Conservation (phyloP, 2,797 vertebrate genomes). For the Neostethus bicornis region DNA sequence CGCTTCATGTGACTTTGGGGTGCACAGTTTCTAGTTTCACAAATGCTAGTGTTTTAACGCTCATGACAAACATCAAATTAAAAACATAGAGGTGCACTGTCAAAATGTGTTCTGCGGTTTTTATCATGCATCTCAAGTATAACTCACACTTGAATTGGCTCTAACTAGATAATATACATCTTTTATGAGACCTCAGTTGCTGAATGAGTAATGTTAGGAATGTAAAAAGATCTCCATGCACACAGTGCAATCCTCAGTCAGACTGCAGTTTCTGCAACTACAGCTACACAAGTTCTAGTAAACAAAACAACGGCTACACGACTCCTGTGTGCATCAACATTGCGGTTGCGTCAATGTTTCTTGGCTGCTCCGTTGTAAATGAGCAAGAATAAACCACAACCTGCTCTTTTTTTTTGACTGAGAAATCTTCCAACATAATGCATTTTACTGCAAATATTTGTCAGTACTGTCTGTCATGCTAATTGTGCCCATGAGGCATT, state of each 20-base stretch:
- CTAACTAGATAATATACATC: conserved; percentile 51
- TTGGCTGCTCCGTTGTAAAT: conserved; percentile 35
- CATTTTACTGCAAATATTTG: conserved; percentile 19
- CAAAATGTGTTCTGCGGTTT: conserved; percentile 22
- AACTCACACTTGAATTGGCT: conserved; percentile 36
- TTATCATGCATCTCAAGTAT: conserved; percentile 31
- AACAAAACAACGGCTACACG: conserved; percentile 20
- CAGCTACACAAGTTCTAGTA: conserved; percentile 10
- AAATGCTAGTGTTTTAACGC: background rate
- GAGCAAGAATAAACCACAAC: conserved; percentile 1
- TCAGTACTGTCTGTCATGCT: conserved; percentile 24
- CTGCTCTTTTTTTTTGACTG: conserved; percentile 12
- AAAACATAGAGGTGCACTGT: background rate
- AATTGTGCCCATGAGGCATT: conserved; percentile 39
- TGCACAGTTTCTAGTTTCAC: no score
- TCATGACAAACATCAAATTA: background rate
- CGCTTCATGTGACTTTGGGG: no score
- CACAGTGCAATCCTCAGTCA: conserved; percentile 14
- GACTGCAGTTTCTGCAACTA: conserved; percentile 24
- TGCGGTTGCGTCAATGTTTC: conserved; percentile 24
- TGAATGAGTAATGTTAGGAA: conserved; percentile 47
- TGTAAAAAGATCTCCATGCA: conserved; percentile 40
- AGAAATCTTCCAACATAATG: conserved; percentile 13
- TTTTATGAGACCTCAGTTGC: conserved; percentile 57
- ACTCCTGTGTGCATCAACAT: conserved; percentile 15